Evolutionary conservation across 2,888 invertebrate species (phyloP).

Genomic region (Frankliniella intonsa): DNA sequence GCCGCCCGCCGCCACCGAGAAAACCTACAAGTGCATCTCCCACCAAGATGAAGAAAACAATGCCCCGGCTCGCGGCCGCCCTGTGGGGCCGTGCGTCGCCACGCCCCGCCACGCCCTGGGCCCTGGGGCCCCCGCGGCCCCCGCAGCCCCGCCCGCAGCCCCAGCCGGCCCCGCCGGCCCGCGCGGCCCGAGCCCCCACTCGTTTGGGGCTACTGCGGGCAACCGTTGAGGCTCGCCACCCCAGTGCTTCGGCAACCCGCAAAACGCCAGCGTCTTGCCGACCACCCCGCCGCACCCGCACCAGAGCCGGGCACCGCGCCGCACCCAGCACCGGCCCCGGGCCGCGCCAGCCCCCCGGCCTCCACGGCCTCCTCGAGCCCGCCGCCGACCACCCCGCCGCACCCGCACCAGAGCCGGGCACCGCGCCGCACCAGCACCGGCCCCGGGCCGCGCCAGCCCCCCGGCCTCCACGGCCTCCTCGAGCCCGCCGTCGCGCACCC

Average conservation of each 20-base stretch:
- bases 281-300: not conserved
- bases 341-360: conserved; percentile 12
- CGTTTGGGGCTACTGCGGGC: conserved; percentile 21
- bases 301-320: not conserved
- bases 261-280: not conserved
- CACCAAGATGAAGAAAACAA: conserved; percentile 26
- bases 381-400: not conserved
- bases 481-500: conserved; percentile 29
- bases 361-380: conserved; percentile 28
- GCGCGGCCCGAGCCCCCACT: conserved; percentile 29
- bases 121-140: conserved; percentile 33
- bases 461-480: conserved; percentile 27
- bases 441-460: conserved; percentile 19
- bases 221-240: conserved; percentile 15
- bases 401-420: conserved; percentile 26
- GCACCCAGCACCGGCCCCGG: conserved; percentile 28
- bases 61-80: conserved; percentile 32
- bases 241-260: conserved; percentile 14
- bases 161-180: conserved; percentile 29
- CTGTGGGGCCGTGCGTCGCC: conserved; percentile 31
- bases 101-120: conserved; percentile 32
- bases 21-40: conserved; percentile 33
- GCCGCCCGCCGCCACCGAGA: conserved; percentile 32
- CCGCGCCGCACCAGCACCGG: conserved; percentile 18
- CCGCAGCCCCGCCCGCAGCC: conserved; percentile 32